Evolutionary conservation across 2,797 vertebrate genomes (phyloP), one percentile per base, ranked within the genome.

Genomic region (Fundulus diaphanus): DNA sequence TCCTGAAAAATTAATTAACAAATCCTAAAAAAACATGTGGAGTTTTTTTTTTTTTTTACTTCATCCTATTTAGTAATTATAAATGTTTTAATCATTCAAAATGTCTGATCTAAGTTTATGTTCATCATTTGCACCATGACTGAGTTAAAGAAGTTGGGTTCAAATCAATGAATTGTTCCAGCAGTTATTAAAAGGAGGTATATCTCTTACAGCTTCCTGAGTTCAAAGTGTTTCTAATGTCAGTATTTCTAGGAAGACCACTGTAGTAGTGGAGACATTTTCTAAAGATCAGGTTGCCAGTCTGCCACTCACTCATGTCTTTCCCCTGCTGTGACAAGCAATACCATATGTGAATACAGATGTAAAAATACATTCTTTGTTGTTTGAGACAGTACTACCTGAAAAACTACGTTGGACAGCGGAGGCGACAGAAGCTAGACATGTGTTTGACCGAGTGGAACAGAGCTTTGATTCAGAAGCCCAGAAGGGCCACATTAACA

Each of bases 401-500:
- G 77, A n/a, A 88, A 88, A 91, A 88, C 87, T 80, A 67, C 81
- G 72, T 82, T 74, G 90, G 86, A 88, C 88, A 85, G 85, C 75
- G 1, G 84, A 83, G 85, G 82, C 87, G 85, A 86, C 73, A 27
- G 71, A 77, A 68, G 77, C 76, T 79, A 33, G 84, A 82, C 79
- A 73, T 68, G 31, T 15, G 68, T 78, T 65, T 44, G 79, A 66
- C 78, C 54, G 7, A 20, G 73, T 84, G 80, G 80, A 92, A 92
- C 88, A 85, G 86, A 90, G 83, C 91, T 89, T 89, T 81, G 90
- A 87, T 93, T 92, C 85, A 92, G 89, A 89, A 82, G 89, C 78
- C 75, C 82, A 70, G 79, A 83, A 79, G 46, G 70, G 84, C 71
- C 88, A 87, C 85, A 91, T 92, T 93, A 93, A 92, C 92, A 88